These are phyloP conservation scores for Pammene fasciana DNA, from an alignment of 2,888 invertebrate species.

Conservation along the genomic window DNA sequence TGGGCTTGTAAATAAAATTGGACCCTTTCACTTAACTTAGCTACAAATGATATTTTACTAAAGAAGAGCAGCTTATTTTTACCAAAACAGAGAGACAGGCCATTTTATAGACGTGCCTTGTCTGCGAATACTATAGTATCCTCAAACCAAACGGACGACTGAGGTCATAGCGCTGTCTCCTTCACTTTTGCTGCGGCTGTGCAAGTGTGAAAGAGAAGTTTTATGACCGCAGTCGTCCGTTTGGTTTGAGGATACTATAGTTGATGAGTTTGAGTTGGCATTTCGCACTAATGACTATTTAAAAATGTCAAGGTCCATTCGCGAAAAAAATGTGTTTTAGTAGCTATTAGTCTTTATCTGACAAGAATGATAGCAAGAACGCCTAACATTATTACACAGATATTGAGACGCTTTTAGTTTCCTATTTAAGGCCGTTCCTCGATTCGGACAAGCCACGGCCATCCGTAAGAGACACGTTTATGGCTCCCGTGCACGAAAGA, in stretches of 20 bases:
- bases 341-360: neutral
- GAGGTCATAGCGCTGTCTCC: no score
- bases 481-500: no score
- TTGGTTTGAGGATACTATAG: no score
- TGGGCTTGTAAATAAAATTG: neutral
- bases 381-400: no score
- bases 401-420: no score
- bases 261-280: neutral
- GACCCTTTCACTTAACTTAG: neutral
- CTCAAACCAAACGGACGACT: no score
- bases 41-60: neutral
- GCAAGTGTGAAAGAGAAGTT: no score
- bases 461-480: no score
- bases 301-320: conserved; percentile 5
- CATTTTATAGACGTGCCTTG: conserved; percentile 8
- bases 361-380: neutral
- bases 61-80: neutral
- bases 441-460: no score
- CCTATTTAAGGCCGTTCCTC: no score
- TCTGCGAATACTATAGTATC: neutral
- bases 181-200: no score
- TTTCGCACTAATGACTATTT: conserved; percentile 1
- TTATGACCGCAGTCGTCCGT: no score
- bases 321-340: neutral
- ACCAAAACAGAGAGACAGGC: neutral